Base-by-base conservation (phyloP, 2,113 vertebrate genomes). In the Xiphophorus hellerii region DNA sequence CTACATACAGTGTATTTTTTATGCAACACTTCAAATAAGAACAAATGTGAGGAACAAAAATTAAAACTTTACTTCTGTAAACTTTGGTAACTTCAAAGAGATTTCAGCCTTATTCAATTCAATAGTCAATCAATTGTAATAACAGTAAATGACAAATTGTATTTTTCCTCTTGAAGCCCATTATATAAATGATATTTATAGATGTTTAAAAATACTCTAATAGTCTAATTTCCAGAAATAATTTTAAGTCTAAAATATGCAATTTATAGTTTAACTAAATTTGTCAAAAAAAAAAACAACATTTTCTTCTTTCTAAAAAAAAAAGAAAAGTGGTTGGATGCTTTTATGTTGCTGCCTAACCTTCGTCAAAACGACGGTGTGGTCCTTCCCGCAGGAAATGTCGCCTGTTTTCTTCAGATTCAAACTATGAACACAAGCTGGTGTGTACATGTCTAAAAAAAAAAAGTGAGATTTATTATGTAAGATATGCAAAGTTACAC, bases 301-400 rank as follows among this genome's bases (percentile, higher is more conserved):
- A 48, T 6, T 48, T 2, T 17, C 15, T 22, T 1, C 4, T 51
- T 4, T 20, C 44, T 51, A 51, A 35, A 35, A 54, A 25, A 54
- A 54, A 2, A 20, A 54, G 20, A 54, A 20, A 22, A 25, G 20
- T 14, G 7, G 5, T 25, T 5, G 6, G 51, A 58, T n/a, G 22
- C 22, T 58, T 58, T 25, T 5, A 58, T 22, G 61, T 33, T n/a
- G 15, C 14, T 15, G 20, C 48, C 62, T 69, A 29, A 98, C 97
- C 96, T 97, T 97, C 0, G 96, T 97, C 76, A 98, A 86, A 73
- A 95, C 90, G 65, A 95, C 96, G 62, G 97, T 97, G 80, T 99
- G 97, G 87, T 97, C 95, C 87, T 94, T 94, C 90, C 97, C 97
- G 94, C 96, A 98, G 80, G 95, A 96, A 87, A 99, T 90, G 81